Percentiles rank a stretch among this genome's conserved stretches.
Conservation (phyloP, 2,113 vertebrate genomes). For the Pyrgilauda ruficollis region DNA sequence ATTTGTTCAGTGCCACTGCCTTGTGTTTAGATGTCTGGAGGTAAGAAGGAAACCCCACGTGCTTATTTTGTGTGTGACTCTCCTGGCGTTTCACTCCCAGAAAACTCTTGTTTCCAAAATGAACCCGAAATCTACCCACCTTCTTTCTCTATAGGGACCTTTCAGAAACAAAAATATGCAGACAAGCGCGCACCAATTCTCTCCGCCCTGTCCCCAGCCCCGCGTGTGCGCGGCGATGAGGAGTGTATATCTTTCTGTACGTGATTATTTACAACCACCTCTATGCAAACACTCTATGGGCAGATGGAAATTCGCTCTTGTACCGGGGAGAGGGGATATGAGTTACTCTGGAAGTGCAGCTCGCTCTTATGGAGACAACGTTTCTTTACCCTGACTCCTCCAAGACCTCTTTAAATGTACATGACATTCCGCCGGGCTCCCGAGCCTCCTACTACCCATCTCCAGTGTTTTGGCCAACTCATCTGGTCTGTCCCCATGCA, state of each 20-base stretch:
- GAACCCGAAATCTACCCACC: not conserved
- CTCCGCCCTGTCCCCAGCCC: not conserved
- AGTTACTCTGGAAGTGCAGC: not conserved
- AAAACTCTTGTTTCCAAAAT: not conserved
- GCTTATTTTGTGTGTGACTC: not conserved
- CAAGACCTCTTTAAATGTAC: not conserved
- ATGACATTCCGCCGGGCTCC: not conserved
- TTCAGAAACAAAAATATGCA: not conserved
- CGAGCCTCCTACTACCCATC: not conserved
- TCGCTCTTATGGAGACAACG: not conserved
- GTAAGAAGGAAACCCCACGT: not conserved
- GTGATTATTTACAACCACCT: not conserved
- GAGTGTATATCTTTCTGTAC: not conserved
- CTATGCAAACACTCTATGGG: not conserved
- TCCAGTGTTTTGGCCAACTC: not conserved
- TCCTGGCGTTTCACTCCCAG: not conserved
- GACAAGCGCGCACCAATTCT: not conserved
- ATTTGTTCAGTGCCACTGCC: not conserved
- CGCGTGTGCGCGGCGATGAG: not conserved
- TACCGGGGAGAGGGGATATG: not conserved
- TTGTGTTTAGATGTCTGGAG: not conserved
- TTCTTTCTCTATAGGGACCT: not conserved
- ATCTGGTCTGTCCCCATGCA: not conserved
- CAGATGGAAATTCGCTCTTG: constrained; percentile 5
- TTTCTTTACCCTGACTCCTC: not conserved